Percentiles rank a stretch among this genome's conserved stretches.
Evolutionary conservation across 1,140 invertebrate species (phyloP).

Genomic region (Meloidogyne exigua): DNA sequence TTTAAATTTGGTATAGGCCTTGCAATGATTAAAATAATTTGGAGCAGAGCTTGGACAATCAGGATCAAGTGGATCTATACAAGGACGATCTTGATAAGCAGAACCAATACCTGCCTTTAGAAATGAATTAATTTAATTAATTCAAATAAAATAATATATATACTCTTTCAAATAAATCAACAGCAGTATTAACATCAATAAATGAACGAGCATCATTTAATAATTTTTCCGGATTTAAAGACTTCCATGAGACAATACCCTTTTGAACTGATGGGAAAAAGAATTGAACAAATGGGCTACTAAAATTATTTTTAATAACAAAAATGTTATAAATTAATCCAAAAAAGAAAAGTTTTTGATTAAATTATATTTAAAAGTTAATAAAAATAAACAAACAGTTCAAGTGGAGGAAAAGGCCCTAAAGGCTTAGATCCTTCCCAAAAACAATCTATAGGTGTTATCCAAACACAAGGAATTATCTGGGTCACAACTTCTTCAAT

Average conservation of each 20-base stretch:
- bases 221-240: slow-evolving; percentile 52
- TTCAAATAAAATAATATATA: background rate
- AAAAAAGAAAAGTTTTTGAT: background rate
- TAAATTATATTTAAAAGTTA: background rate
- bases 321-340: no score
- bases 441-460: slow-evolving; percentile 96
- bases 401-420: slow-evolving; percentile 41
- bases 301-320: background rate
- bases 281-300: slow-evolving; percentile 15
- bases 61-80: slow-evolving; percentile 83
- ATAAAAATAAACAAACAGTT: slow-evolving; percentile 13
- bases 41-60: slow-evolving; percentile 81
- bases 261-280: slow-evolving; percentile 41
- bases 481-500: slow-evolving; percentile 47
- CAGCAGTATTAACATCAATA: slow-evolving; percentile 50
- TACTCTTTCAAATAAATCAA: slow-evolving; percentile 41
- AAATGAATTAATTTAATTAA: slow-evolving; percentile 61
- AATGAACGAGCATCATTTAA: slow-evolving; percentile 48
- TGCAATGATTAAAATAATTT: slow-evolving; percentile 72
- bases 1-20: slow-evolving; percentile 40
- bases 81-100: slow-evolving; percentile 90
- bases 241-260: slow-evolving; percentile 55
- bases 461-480: slow-evolving; percentile 89
- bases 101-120: slow-evolving; percentile 79
- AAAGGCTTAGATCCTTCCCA: slow-evolving; percentile 93